Evolutionary conservation across 2,888 invertebrate genomes (phyloP), one percentile per base, ranked within the genome.

Genomic region (Cantharis nigra): DNA sequence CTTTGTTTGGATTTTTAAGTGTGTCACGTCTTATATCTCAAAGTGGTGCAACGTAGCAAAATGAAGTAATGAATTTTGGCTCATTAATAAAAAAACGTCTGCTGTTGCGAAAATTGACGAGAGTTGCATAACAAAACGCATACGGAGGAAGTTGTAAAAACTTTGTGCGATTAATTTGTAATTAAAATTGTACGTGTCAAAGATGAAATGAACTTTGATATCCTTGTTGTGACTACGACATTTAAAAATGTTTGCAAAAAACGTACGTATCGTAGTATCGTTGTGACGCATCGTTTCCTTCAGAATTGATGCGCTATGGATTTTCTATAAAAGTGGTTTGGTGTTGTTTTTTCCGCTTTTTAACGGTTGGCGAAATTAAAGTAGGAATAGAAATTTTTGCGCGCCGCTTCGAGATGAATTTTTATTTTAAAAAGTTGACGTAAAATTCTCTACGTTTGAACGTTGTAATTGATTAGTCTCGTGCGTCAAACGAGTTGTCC

Each of bases 401-500:
- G 18, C 4, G 49, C 9, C 33, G 11, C 33, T 7, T 49, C 49
- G 49, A 49, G 49, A 49, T n/a, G 49, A 49, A 49, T 7, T 49
- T 49, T 49, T 49, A n/a, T 49, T 49, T 49, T 49, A n/a, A 49
- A 49, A 62, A 62, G 23, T 62, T 28, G 28, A 65, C 78, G 78
- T 33, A 69, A 49, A 64, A 33, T 63, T 26, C 76, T 80, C 76
- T 73, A 80, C 79, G 81, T 82, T 83, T 78, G 81, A 80, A 80
- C 83, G 80, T 80, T 80, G 82, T 83, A 85, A 85, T 85, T 84
- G 84, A 85, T 85, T 84, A 85, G 83, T 84, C 83, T 82, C 81
- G 82, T 81, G 83, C 83, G 83, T 82, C 83, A 82, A 81, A 81
- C 82, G 80, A 78, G 79, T 74, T 77, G 82, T 81, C 81, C 82